Evolutionary conservation across 64 coral and sea anemone genomes (phyloP), one percentile per base, ranked within the genome.

Genomic region (Dendrophyllia cribrosa): DNA sequence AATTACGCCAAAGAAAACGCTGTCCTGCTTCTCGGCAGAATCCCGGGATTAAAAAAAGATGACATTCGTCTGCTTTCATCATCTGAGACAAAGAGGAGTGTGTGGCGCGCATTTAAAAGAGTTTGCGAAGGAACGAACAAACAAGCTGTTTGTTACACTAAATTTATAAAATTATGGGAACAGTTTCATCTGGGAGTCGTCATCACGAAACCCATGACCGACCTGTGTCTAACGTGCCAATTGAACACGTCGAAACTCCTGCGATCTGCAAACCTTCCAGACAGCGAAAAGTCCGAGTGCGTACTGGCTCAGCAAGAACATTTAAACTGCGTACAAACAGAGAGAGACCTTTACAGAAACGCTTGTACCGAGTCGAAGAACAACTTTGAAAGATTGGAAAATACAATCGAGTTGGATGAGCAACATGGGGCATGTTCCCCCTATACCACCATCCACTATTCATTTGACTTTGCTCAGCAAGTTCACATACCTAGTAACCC

Each of bases 1-100:
- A 88, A 93, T 71, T 93, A 76, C 3, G 85, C 51, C 12, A 72
- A 93, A 64, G 91, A 88, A 58, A 93, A 88, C n/a, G 84, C 91
- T 15, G 79, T 93, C 0, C 67, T 55, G 20, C 84, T 93, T 24
- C 84, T 83, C 44, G 84, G 91, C 9, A 67, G 75, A 24, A 93
- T 93, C 48, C 91, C 83, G 25, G 72, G 91, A 16, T 78, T 87
- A 44, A 93, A 93, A 67, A 79, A 70, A 65, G 91, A 93, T 20
- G 83, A 88, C 44, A 79, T 88, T 10, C n/a, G 74, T 16, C 86
- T 88, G 22, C 86, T 88, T 19, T 74, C 86, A 1, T 72, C 86
- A 3, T 50, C 48, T 61, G 70, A 91, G 55, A 74, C 22, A 25
- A 91, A 91, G 59, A 86, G 21, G 45, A 65, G 58, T 20, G 70